phyloP scores from a whole-genome alignment of 2,888 invertebrate genomes.

The Sceliomorpha sp. region DNA sequence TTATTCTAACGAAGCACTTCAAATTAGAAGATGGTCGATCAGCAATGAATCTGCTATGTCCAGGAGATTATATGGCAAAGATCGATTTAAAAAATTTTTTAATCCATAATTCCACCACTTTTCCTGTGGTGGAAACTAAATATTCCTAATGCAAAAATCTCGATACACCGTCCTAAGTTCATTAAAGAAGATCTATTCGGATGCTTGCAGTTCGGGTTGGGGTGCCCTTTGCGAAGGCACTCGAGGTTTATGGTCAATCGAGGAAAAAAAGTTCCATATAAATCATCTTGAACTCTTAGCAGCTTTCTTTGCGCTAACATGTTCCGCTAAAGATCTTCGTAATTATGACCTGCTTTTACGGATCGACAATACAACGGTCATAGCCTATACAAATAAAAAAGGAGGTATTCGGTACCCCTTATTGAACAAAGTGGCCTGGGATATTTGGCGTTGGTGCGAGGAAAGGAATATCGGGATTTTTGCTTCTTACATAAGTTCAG shows the following conservation, averaged over 20 bases:
- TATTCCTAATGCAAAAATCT: slow-evolving; percentile 7
- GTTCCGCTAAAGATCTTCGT: slow-evolving; percentile 4
- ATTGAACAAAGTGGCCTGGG: slow-evolving; percentile 1
- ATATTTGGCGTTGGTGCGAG: slow-evolving; percentile 14
- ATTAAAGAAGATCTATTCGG: slow-evolving; percentile 19
- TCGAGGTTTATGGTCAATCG: slow-evolving; percentile 5
- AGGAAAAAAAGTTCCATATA: slow-evolving; percentile 10
- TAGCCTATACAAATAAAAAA: neutral
- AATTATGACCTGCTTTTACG: slow-evolving; percentile 9
- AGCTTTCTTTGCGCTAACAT: slow-evolving; percentile 8
- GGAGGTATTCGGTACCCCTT: slow-evolving; percentile 5
- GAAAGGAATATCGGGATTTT: slow-evolving; percentile 2
- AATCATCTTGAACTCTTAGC: too few relatives aligned
- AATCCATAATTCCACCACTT: neutral
- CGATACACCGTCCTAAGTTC: slow-evolving; percentile 3
- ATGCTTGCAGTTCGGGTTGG: slow-evolving; percentile 18
- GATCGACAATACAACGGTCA: slow-evolving; percentile 21
- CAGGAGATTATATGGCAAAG: too few relatives aligned
- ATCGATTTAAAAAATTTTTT: too few relatives aligned
- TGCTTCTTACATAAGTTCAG: slow-evolving; percentile 9
- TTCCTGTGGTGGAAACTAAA: slow-evolving; percentile 13
- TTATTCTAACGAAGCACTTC: slow-evolving; percentile 7
- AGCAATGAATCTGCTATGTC: neutral
- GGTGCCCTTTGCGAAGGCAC: slow-evolving; percentile 12
- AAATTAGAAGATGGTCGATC: slow-evolving; percentile 27